phyloP scores from a whole-genome alignment of 2,797 vertebrate species.

The Pseudocheirus occidentalis region DNA sequence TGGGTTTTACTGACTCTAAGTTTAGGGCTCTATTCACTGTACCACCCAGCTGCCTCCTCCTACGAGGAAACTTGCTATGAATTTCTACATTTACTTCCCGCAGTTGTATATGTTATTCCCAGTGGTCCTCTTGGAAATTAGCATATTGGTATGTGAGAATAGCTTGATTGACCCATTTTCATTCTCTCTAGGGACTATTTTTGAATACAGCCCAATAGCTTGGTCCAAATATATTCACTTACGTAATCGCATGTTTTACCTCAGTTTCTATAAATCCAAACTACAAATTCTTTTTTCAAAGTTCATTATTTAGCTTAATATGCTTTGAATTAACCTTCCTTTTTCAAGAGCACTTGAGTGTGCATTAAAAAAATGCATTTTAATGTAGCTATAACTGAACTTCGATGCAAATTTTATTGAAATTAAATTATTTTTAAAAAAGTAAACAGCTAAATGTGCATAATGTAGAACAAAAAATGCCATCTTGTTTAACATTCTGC shows the following conservation, averaged over 20 bases:
- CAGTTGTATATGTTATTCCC: background rate
- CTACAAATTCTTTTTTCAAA: background rate
- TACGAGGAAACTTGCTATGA: background rate
- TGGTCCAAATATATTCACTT: background rate
- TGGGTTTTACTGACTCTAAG: background rate
- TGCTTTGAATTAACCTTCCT: background rate
- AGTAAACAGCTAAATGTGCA: background rate
- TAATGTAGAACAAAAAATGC: constrained; percentile 41
- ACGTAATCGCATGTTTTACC: background rate
- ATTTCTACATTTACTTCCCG: background rate
- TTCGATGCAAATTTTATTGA: background rate
- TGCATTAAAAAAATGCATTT: background rate
- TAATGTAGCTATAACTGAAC: background rate
- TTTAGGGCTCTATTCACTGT: background rate
- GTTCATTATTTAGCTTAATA: background rate
- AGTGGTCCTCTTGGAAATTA: background rate
- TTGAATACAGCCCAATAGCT: background rate
- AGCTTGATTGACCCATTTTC: background rate
- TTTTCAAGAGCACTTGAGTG: background rate
- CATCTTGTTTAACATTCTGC: constrained; percentile 36
- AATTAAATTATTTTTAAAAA: background rate
- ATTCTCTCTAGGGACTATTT: background rate
- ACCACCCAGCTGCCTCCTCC: background rate
- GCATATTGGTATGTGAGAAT: background rate
- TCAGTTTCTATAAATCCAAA: constrained; percentile 1